phyloP scores from a whole-genome alignment of 1,140 invertebrate genomes.

The Oscheius sp. region DNA sequence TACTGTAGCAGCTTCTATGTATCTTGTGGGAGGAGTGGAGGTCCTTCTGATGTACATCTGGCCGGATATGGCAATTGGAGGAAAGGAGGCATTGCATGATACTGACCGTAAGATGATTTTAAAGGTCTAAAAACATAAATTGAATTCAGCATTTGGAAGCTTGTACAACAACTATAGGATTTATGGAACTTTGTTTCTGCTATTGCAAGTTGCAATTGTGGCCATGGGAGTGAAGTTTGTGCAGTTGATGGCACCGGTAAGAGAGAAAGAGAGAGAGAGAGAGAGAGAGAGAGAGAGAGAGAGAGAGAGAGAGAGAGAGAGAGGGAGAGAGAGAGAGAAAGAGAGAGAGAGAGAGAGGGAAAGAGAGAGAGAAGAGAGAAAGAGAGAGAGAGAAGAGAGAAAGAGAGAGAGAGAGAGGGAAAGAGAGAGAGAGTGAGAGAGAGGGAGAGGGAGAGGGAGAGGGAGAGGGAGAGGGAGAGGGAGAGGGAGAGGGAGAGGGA shows the following conservation, averaged over 20 bases:
- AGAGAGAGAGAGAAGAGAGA: background rate
- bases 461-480: conserved; percentile 17
- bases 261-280: background rate
- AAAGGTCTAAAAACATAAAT: background rate
- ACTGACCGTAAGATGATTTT: conserved; percentile 44
- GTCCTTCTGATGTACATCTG: conserved; percentile 76
- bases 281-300: background rate
- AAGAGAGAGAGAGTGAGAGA: background rate
- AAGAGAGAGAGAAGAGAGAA: too few relatives aligned
- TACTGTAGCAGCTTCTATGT: conserved; percentile 95
- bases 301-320: background rate
- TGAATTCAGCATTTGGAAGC: conserved; percentile 47
- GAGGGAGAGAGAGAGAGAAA: background rate
- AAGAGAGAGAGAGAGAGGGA: background rate
- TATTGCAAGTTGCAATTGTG: conserved; percentile 57
- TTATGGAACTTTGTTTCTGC: conserved; percentile 54
- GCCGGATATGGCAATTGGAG: conserved; percentile 64
- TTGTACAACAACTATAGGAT: conserved; percentile 59
- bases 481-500: background rate
- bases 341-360: background rate
- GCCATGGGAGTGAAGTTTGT: conserved; percentile 60
- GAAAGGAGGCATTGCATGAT: conserved; percentile 59
- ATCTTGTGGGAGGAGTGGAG: conserved; percentile 91
- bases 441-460: background rate
- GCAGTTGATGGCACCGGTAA: conserved; percentile 55